Percentiles rank a stretch among this genome's conserved stretches.
Conservation (phyloP, 2,113 vertebrate genomes). For the Solea solea region DNA sequence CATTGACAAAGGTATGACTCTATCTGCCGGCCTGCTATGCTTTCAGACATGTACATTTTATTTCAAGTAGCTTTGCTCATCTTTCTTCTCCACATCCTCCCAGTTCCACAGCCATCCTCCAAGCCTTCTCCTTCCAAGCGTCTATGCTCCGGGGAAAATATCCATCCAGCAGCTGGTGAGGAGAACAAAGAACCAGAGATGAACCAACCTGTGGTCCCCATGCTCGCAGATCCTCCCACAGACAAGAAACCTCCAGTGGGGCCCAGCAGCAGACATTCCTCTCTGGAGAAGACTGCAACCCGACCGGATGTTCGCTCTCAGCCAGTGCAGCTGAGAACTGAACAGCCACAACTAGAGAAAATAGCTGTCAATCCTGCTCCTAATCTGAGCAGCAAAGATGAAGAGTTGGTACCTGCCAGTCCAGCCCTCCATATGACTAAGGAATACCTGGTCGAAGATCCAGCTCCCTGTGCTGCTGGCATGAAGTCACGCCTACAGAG, state of each 20-base stretch:
- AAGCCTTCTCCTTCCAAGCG: conserved; percentile 94
- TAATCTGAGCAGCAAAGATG: conserved; percentile 18
- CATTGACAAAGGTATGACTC: conserved; percentile 82
- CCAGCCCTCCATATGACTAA: conserved; percentile 17
- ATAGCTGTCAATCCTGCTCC: not conserved
- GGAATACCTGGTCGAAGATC: conserved; percentile 43
- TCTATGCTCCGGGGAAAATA: conserved; percentile 83
- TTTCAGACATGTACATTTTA: not conserved
- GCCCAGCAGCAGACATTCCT: conserved; percentile 29
- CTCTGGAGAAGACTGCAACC: conserved; percentile 38
- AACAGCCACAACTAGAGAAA: conserved; percentile 29
- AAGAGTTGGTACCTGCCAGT: not conserved
- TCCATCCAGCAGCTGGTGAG: conserved; percentile 63
- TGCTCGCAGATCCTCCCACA: conserved; percentile 62
- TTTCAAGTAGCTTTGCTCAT: not conserved
- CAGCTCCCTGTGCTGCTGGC: conserved; percentile 39
- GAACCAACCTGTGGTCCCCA: conserved; percentile 11
- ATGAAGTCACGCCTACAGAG: conserved; percentile 90
- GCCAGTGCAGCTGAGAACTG: not conserved
- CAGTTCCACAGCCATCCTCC: conserved; percentile 80
- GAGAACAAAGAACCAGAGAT: conserved; percentile 83
- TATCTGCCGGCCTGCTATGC: not conserved
- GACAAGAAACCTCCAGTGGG: conserved; percentile 66
- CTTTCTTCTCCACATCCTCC: not conserved
- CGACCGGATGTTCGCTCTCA: conserved; percentile 9